Conservation (phyloP, 2,888 invertebrate genomes). For the Pristionchus fissidentatus region DNA sequence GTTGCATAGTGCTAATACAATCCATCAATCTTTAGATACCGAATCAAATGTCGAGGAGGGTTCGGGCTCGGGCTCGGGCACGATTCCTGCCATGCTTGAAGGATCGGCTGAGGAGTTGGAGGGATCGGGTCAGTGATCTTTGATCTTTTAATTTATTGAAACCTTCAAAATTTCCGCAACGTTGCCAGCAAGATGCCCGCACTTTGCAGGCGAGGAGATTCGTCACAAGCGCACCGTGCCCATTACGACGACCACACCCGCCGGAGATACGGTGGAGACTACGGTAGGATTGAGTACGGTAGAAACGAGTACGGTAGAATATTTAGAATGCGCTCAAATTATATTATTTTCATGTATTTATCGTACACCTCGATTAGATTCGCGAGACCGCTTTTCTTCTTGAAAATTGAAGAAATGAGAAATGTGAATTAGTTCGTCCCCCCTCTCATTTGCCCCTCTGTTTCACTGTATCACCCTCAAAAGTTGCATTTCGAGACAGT, state of each 20-base stretch:
- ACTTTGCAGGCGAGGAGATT: neutral
- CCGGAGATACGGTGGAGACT: neutral
- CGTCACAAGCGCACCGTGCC: slow-evolving; percentile 21
- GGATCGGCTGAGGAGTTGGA: slow-evolving; percentile 23
- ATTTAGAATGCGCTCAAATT: too few species aligned
- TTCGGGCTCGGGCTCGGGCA: neutral
- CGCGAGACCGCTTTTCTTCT: too few species aligned
- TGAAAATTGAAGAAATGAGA: too few species aligned
- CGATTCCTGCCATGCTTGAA: neutral
- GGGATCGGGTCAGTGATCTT: slow-evolving; percentile 17
- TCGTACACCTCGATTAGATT: too few species aligned
- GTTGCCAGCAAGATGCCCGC: too few species aligned
- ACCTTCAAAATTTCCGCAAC: too few species aligned
- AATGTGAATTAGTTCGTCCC: too few species aligned
- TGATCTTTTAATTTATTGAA: slow-evolving; percentile 11
- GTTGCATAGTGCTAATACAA: neutral
- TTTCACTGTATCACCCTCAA: too few species aligned
- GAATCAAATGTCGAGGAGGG: neutral
- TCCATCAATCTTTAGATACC: neutral
- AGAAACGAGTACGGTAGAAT: neutral
- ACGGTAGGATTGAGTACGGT: neutral
- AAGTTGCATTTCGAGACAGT: too few species aligned
- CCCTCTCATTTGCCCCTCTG: too few species aligned
- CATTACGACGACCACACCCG: slow-evolving; percentile 3
- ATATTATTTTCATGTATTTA: too few species aligned